Percentiles rank a stretch among this genome's conserved stretches.
Evolutionary conservation across 2,113 vertebrate species (phyloP).

Genomic region (Grallaria varia): DNA sequence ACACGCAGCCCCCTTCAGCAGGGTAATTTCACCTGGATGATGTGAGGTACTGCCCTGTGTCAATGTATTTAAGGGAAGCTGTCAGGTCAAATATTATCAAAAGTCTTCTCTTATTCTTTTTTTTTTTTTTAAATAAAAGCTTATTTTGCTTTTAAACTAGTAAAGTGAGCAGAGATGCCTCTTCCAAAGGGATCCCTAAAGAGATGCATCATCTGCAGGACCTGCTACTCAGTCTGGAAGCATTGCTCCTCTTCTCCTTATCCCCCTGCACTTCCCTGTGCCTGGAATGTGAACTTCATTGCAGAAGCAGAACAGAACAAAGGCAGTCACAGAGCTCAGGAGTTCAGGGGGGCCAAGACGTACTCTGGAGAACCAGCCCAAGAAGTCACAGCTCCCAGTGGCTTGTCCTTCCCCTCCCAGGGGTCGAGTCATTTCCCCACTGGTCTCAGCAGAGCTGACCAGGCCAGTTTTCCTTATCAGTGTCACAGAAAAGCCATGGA

Average conservation of each 20-base stretch:
- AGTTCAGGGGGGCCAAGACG: background rate
- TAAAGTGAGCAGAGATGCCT: background rate
- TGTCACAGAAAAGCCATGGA: background rate
- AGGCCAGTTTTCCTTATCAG: accelerated
- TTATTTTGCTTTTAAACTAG: background rate
- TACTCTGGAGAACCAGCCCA: background rate
- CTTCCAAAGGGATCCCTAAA: background rate
- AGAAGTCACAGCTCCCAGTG: background rate
- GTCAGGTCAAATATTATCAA: background rate
- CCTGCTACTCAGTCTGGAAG: background rate
- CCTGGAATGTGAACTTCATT: background rate
- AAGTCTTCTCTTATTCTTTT: background rate
- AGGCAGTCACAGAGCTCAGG: background rate
- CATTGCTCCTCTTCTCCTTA: background rate
- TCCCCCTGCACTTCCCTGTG: background rate
- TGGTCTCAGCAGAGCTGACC: background rate
- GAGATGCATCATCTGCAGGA: background rate
- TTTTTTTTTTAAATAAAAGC: background rate
- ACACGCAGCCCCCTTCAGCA: background rate
- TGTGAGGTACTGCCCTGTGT: background rate
- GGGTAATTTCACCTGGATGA: background rate
- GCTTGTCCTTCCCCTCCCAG: background rate
- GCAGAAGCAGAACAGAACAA: background rate
- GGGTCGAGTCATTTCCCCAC: background rate
- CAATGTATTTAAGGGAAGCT: background rate